Evolutionary conservation across 2,797 vertebrate species (phyloP), one percentile per base, ranked within the genome.

Genomic region (Catharus ustulatus): DNA sequence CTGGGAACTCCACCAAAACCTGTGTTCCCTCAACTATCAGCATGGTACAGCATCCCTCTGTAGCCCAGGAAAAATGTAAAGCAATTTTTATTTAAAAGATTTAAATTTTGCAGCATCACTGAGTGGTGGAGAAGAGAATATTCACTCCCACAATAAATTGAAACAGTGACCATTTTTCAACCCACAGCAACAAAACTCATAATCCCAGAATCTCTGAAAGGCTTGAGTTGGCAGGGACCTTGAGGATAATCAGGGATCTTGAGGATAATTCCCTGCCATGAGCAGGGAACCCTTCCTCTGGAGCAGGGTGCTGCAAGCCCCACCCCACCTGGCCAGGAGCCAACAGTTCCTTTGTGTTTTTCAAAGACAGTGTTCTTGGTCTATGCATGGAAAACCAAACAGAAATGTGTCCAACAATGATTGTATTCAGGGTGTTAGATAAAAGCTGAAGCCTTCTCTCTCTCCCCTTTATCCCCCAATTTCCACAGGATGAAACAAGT

Each of bases 41-140:
- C 13, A 63, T 0, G 0, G 19, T n/a, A 49, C 1, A 1, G 32
- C 26, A 42, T 30, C 32, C 34, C 23, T 71, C 21, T 57, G 24
- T 18, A 68, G 49, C 11, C 38, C 55, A 68, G 17, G 51, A 77
- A 26, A 79, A 57, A 59, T 0, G 45, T 16, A 29, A 40, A 32
- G 45, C 58, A 0, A 21, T 43, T 79, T 81, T 22, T 14, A 45
- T 52, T 59, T 45, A 24, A 30, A 55, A 71, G 76, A 42, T 20
- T 48, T 3, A 42, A 18, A 76, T 42, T 23, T 42, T 22, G 17
- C 23, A 54, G n/a, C 15, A 58, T 9, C 55, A 51, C 8, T 36
- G 67, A 43, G 38, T 2, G 22, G 20, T 34, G 57, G 36, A n/a
- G n/a, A 84, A 79, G n/a, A 48, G 52, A 48, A 10, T 27, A 36